phyloP scores from a whole-genome alignment of 2,888 invertebrate genomes.

The Seladonia tumulorum region DNA sequence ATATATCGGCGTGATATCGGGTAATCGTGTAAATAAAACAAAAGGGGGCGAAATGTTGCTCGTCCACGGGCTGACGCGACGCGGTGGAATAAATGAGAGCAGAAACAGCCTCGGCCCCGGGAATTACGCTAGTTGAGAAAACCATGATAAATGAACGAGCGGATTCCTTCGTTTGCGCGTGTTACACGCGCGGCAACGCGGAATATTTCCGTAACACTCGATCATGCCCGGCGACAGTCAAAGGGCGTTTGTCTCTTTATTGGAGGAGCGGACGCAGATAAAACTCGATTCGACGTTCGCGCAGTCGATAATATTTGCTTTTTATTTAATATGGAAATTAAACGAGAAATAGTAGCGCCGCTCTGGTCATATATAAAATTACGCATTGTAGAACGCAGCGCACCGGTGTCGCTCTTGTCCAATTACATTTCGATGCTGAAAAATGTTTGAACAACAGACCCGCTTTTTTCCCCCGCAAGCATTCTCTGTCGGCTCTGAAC shows the following conservation, averaged over 20 bases:
- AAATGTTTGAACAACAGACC: background rate
- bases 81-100: background rate
- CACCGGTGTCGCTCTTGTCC: background rate
- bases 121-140: conserved; percentile 31
- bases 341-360: background rate
- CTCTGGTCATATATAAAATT: background rate
- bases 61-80: conserved; percentile 10
- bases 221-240: background rate
- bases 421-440: conserved; percentile 10
- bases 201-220: conserved; percentile 4
- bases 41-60: conserved; percentile 32
- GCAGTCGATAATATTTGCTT: conserved; percentile 6
- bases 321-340: conserved; percentile 11
- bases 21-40: conserved; percentile 37
- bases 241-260: conserved; percentile 1
- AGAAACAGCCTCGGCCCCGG: too few relatives aligned
- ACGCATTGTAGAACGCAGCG: background rate
- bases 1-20: conserved; percentile 34
- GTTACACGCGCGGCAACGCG: background rate
- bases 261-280: background rate
- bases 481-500: background rate
- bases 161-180: background rate
- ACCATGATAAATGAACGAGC: conserved; percentile 31
- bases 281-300: background rate
- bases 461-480: background rate